Conservation (phyloP, 2,888 invertebrate genomes). For the Cantharis nigra region DNA sequence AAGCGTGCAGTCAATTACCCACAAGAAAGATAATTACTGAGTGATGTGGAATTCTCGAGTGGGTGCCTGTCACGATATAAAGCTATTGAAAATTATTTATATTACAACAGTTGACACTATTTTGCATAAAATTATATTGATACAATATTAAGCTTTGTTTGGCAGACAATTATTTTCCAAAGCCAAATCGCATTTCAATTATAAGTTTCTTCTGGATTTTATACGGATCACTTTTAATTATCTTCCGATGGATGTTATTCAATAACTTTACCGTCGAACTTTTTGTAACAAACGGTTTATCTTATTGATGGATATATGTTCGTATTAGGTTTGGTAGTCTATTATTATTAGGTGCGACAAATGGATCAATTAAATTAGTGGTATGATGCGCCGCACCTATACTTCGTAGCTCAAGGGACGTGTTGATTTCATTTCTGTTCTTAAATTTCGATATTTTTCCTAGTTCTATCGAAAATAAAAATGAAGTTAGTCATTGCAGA, state of each 20-base stretch:
- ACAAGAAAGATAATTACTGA: conserved; percentile 35
- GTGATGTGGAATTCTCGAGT: conserved; percentile 9
- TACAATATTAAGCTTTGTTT: neutral
- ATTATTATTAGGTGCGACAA: conserved; percentile 42
- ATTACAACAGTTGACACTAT: neutral
- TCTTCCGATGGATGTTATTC: neutral
- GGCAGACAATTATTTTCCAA: neutral
- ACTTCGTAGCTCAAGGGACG: conserved; percentile 28
- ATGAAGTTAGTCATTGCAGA: conserved; percentile 35
- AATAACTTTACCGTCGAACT: neutral
- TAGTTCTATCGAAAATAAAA: neutral
- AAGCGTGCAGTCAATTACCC: conserved; percentile 36
- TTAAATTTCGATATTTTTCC: conserved; percentile 35
- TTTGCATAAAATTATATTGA: neutral
- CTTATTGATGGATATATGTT: conserved; percentile 23
- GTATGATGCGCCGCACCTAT: conserved; percentile 39
- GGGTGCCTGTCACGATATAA: conserved; percentile 29
- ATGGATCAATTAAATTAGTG: conserved; percentile 47
- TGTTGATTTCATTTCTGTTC: conserved; percentile 37
- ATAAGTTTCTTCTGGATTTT: neutral
- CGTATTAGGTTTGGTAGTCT: conserved; percentile 38
- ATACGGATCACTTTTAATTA: neutral
- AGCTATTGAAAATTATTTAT: conserved; percentile 28
- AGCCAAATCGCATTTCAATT: neutral
- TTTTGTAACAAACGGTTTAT: conserved; percentile 12